These are phyloP conservation scores for Scaeva pyrastri DNA, from an alignment of 2,888 invertebrate genomes.

Conservation along the genomic window DNA sequence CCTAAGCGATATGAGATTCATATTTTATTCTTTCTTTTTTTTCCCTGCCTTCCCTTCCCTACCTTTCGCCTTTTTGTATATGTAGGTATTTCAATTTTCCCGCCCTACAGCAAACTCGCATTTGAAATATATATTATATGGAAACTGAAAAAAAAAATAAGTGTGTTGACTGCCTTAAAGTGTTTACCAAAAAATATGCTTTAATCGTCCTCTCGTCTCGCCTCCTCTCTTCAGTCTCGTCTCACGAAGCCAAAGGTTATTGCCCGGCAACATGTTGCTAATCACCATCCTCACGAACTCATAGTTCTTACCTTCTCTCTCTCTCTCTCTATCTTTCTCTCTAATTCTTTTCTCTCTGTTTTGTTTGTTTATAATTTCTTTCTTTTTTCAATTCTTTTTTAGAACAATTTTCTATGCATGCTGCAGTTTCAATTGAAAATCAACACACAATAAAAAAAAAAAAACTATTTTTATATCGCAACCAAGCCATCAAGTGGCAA, in stretches of 20 bases:
- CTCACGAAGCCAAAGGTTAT: constrained; percentile 54
- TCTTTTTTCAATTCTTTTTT: constrained; percentile 20
- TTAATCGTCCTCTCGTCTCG: constrained; percentile 23
- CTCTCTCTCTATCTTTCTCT: background rate
- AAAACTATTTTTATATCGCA: constrained; percentile 72
- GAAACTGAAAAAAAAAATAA: constrained; percentile 2
- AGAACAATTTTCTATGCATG: constrained; percentile 24
- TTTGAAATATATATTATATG: background rate
- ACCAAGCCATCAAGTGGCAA: constrained; percentile 72
- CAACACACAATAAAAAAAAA: constrained; percentile 3
- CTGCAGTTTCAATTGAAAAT: constrained; percentile 11
- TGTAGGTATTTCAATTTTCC: constrained; percentile 5
- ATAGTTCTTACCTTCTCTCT: background rate
- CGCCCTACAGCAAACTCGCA: background rate
- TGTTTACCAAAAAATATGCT: constrained; percentile 39
- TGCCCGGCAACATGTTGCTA: constrained; percentile 74
- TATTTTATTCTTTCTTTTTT: background rate
- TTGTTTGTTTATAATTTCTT: background rate
- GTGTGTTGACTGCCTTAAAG: constrained; percentile 41
- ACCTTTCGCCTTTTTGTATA: background rate
- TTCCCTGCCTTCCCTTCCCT: background rate
- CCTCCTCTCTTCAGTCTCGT: background rate
- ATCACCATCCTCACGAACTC: constrained; percentile 20
- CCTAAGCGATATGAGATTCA: background rate
- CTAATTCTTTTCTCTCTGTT: background rate